phyloP scores from a whole-genome alignment of 2,113 vertebrate genomes.

The Dolichotis patagonum region DNA sequence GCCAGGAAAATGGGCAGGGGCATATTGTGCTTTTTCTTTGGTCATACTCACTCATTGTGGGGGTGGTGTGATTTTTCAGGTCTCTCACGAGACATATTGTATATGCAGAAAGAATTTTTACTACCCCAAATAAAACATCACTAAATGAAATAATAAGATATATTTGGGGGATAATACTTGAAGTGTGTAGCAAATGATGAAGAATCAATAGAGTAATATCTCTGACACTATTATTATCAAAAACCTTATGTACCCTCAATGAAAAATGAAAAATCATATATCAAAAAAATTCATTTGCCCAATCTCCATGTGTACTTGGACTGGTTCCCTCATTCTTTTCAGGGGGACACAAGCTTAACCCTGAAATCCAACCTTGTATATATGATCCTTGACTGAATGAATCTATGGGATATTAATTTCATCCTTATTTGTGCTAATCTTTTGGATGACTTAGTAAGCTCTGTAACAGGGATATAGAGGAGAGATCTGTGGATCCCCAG shows the following conservation, averaged over 20 bases:
- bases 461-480: neutral
- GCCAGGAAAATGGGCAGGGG: neutral
- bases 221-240: neutral
- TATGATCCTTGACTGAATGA: neutral
- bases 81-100: neutral
- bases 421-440: neutral
- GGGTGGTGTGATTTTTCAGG: neutral
- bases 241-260: neutral
- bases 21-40: neutral
- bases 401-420: neutral
- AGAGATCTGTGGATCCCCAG: neutral
- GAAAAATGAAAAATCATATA: neutral
- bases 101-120: neutral
- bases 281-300: neutral
- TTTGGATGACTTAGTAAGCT: neutral
- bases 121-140: neutral
- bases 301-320: neutral
- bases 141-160: neutral
- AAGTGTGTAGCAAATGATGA: neutral
- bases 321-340: neutral
- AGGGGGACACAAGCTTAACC: too few species aligned
- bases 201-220: neutral
- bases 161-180: neutral
- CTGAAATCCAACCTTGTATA: fast-evolving
- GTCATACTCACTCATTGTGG: neutral